Percentiles rank a stretch among this genome's conserved stretches.
Conservation (phyloP, 2,113 vertebrate genomes). For the Numenius arquata region DNA sequence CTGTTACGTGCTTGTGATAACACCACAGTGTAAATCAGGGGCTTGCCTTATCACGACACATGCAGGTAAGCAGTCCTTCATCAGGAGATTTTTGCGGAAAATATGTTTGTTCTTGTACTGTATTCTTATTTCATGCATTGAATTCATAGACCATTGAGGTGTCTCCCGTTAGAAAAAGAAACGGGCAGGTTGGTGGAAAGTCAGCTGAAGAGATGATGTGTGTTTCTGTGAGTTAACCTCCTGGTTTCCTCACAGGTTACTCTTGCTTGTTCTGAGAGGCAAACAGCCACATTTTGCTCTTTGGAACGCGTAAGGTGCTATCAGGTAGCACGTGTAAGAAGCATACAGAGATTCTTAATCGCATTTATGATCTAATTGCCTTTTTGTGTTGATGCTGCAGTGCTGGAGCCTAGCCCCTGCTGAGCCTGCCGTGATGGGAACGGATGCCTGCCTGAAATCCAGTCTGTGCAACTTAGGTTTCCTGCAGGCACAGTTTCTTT, state of each 20-base stretch:
- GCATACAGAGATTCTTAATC: background rate
- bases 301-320: background rate
- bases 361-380: background rate
- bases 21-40: background rate
- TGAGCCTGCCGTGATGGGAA: background rate
- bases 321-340: background rate
- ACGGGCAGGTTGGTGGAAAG: background rate
- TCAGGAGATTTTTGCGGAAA: background rate
- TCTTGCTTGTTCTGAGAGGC: background rate
- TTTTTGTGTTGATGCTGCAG: background rate
- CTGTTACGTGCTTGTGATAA: fast-evolving
- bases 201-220: background rate
- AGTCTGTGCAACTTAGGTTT: background rate
- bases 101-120: background rate
- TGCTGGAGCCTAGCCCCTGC: background rate
- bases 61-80: background rate
- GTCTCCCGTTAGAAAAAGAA: background rate
- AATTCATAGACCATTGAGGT: background rate
- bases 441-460: background rate
- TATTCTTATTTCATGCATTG: background rate
- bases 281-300: background rate
- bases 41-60: background rate
- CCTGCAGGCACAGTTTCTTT: background rate
- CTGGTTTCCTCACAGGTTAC: background rate
- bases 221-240: background rate